Evolutionary conservation across 2,888 invertebrate species (phyloP).

Genomic region (Imbricaverruca yamaguchii): DNA sequence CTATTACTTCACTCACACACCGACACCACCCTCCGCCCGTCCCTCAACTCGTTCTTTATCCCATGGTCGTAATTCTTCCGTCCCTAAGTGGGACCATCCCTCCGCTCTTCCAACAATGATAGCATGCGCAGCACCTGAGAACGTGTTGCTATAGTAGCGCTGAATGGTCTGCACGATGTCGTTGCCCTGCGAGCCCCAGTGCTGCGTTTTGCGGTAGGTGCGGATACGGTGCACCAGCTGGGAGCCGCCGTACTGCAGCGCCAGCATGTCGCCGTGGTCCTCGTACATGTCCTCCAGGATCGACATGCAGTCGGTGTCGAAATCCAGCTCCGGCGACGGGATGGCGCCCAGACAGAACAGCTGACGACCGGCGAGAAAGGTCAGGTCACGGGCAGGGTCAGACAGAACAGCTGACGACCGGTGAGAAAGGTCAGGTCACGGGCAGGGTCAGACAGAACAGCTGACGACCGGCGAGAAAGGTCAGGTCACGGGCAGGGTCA

Average conservation of each 20-base stretch:
- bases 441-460: neutral
- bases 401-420: no score
- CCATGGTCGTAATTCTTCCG: no score
- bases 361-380: constrained; percentile 45
- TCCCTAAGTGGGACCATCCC: no score
- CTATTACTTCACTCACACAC: no score
- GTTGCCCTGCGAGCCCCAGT: constrained; percentile 93
- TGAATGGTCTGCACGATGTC: constrained; percentile 98
- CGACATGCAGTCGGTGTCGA: constrained; percentile 90
- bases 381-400: no score
- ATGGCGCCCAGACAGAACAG: constrained; percentile 81
- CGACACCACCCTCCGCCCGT: no score
- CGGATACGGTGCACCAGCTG: constrained; percentile 88
- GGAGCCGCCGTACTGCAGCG: constrained; percentile 95
- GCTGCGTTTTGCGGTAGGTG: constrained; percentile 57
- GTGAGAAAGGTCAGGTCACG: no score
- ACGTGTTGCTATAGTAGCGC: constrained; percentile 94
- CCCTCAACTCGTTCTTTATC: no score
- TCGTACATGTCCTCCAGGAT: constrained; percentile 93
- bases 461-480: no score
- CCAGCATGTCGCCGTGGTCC: constrained; percentile 95
- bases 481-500: no score
- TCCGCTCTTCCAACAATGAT: no score
- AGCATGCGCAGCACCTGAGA: constrained; percentile 48
- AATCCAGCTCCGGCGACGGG: constrained; percentile 64